These are phyloP conservation scores for Pao palembangensis DNA, from an alignment of 2,113 vertebrate species.

Conservation along the genomic window DNA sequence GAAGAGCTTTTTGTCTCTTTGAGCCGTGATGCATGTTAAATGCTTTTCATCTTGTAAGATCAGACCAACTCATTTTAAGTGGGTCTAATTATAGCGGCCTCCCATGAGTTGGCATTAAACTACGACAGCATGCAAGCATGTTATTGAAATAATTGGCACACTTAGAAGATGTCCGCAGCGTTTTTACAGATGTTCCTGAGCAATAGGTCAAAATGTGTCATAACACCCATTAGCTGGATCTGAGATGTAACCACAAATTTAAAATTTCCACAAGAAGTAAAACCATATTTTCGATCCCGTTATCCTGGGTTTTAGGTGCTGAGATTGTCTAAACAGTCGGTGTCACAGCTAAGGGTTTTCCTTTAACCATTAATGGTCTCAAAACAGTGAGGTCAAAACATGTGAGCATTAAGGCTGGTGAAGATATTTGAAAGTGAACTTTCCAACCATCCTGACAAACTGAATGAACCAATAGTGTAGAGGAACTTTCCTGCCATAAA, in stretches of 20 bases:
- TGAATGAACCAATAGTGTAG: too few species aligned
- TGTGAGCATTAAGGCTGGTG: too few species aligned
- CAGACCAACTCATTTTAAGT: slow-evolving; percentile 50
- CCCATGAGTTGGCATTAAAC: slow-evolving; percentile 59
- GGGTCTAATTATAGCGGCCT: slow-evolving; percentile 58
- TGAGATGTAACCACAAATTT: slow-evolving; percentile 15
- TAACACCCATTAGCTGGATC: slow-evolving; percentile 34
- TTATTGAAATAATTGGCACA: slow-evolving; percentile 53
- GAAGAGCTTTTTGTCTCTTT: slow-evolving; percentile 55
- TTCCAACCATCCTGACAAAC: too few species aligned
- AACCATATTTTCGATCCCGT: too few species aligned
- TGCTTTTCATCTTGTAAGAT: slow-evolving; percentile 51
- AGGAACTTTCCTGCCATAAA: too few species aligned
- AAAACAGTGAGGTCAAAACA: too few species aligned
- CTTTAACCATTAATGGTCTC: too few species aligned
- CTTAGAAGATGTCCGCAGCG: slow-evolving; percentile 44
- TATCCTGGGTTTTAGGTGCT: too few species aligned
- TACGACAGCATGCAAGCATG: slow-evolving; percentile 38
- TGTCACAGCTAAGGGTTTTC: too few species aligned
- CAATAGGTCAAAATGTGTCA: slow-evolving; percentile 40
- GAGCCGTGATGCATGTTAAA: slow-evolving; percentile 42
- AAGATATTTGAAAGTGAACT: too few species aligned
- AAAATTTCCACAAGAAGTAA: slow-evolving; percentile 17
- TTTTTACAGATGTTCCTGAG: slow-evolving; percentile 57
- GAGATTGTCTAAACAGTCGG: too few species aligned